These are phyloP conservation scores for human (Homo sapiens) DNA, from an alignment of 2,113 vertebrate species.

Conservation along the genomic window GRCh38 chr4:31181501-31182000, in stretches of 20 bases:
- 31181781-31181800: constrained; percentile 55
- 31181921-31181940: neutral
- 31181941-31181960: neutral
- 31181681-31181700: constrained; percentile 81
- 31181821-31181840: neutral
- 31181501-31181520: no score
- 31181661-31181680: constrained; percentile 79
- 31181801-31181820: constrained; percentile 22
- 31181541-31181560: no score
- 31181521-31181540: no score
- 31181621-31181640: constrained; percentile 56
- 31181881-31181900: neutral
- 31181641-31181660: constrained; percentile 78
- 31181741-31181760: constrained; percentile 73
- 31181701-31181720: constrained; percentile 79
- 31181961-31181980: neutral
- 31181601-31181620: constrained; percentile 40
- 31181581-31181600: neutral
- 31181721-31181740: constrained; percentile 76
- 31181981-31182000: neutral
- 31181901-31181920: neutral
- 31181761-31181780: constrained; percentile 66
- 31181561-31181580: neutral
- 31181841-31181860: neutral
- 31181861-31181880: neutral